phyloP scores from a whole-genome alignment of 2,888 invertebrate species.

The Tetragonisca angustula region DNA sequence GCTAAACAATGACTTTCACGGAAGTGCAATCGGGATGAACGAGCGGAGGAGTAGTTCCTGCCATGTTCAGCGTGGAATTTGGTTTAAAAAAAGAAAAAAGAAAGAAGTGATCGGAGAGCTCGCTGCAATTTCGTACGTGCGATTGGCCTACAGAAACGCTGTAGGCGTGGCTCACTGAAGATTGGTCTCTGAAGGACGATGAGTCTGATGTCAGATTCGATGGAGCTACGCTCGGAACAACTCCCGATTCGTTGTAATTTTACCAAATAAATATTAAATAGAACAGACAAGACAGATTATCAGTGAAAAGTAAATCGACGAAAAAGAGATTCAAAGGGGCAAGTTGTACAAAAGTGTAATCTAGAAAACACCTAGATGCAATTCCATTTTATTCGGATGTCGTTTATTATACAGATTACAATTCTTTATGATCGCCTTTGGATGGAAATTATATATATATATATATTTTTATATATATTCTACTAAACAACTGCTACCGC shows the following conservation, averaged over 20 bases:
- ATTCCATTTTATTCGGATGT: background rate
- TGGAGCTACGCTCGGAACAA: conserved; percentile 19
- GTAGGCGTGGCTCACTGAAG: conserved; percentile 77
- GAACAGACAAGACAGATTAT: background rate
- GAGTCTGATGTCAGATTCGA: conserved; percentile 69
- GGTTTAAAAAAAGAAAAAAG: conserved; percentile 34
- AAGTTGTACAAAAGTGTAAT: no score
- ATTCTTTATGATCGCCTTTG: background rate
- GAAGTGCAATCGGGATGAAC: conserved; percentile 62
- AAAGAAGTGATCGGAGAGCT: conserved; percentile 63
- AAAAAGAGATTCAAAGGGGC: no score
- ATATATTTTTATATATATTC: background rate
- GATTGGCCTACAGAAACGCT: conserved; percentile 73
- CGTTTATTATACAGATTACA: conserved; percentile 3
- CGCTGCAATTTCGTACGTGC: conserved; percentile 49
- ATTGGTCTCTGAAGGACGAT: conserved; percentile 72
- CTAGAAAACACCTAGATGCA: background rate
- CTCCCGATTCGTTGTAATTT: conserved; percentile 1
- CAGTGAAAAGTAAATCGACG: background rate
- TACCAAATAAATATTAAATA: conserved; percentile 25
- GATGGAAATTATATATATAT: background rate
- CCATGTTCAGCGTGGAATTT: conserved; percentile 66
- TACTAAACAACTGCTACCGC: background rate
- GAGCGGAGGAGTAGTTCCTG: conserved; percentile 47
- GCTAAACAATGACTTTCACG: conserved; percentile 29